Evolutionary conservation across 2,888 invertebrate genomes (phyloP).

Genomic region (Amiota communis): DNA sequence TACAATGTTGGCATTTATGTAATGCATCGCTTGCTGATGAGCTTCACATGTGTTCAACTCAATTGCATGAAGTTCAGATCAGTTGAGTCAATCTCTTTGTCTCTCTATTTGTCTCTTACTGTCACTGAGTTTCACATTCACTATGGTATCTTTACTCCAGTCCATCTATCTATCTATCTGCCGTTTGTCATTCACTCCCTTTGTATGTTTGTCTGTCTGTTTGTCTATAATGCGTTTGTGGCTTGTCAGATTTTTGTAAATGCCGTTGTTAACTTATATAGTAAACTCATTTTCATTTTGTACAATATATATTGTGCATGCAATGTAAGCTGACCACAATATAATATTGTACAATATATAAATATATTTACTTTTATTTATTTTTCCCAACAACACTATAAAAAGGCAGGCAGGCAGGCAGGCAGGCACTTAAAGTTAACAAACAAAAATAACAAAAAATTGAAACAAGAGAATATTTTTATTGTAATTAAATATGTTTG

Average conservation of each 20-base stretch:
- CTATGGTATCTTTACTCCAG: no score
- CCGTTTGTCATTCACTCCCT: no score
- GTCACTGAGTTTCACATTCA: no score
- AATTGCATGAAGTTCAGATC: not conserved
- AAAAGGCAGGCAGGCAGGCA: not conserved
- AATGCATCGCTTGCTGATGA: not conserved
- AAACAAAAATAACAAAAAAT: not conserved
- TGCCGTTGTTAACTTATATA: constrained; percentile 4
- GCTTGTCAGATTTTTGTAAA: constrained; percentile 26
- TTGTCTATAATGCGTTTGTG: constrained; percentile 24
- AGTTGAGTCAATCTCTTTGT: no score
- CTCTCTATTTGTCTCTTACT: no score
- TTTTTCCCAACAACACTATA: not conserved
- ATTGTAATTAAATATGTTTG: not conserved
- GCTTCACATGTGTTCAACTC: not conserved
- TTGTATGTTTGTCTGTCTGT: constrained; percentile 2
- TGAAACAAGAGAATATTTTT: not conserved
- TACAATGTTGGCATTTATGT: constrained; percentile 18
- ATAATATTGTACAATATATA: not conserved
- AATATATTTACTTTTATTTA: not conserved
- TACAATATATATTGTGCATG: no score
- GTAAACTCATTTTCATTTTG: constrained; percentile 22
- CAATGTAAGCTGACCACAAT: constrained; percentile 16
- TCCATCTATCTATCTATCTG: no score
- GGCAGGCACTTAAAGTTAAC: not conserved